Evolutionary conservation across 1,140 invertebrate genomes (phyloP).

Genomic region (Lasioglossum albipes): DNA sequence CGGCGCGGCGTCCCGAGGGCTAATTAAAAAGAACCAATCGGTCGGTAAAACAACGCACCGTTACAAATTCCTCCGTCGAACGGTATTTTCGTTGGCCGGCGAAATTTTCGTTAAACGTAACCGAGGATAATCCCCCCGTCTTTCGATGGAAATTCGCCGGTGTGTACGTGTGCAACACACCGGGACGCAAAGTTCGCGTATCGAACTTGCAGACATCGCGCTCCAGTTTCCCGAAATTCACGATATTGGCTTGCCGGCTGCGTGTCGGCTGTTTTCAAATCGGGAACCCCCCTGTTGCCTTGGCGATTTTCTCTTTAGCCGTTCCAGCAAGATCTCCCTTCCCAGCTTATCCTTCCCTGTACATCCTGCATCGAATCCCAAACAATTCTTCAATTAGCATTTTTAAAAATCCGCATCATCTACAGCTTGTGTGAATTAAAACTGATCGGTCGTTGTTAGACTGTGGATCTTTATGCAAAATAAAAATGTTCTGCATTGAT

Average conservation of each 20-base stretch:
- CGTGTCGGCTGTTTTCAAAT: neutral
- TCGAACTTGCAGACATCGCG: constrained; percentile 1
- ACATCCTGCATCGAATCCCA: too few relatives aligned
- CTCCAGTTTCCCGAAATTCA: neutral
- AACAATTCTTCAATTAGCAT: too few relatives aligned
- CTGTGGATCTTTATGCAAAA: too few relatives aligned
- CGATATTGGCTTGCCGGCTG: constrained; percentile 3
- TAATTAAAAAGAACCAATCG: neutral
- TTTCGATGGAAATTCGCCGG: neutral
- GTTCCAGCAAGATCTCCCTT: neutral
- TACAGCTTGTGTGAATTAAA: too few relatives aligned
- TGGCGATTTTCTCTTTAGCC: neutral
- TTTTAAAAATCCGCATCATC: too few relatives aligned
- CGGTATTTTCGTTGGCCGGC: neutral
- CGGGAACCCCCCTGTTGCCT: neutral
- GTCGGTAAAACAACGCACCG: neutral
- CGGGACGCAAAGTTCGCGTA: neutral
- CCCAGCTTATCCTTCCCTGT: too few relatives aligned
- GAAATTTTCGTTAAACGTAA: constrained; percentile 1
- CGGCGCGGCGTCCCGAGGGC: too few relatives aligned
- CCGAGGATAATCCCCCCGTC: neutral
- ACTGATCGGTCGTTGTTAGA: too few relatives aligned
- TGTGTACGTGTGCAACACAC: neutral
- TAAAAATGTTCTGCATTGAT: too few relatives aligned
- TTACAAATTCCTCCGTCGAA: neutral